phyloP scores from a whole-genome alignment of 2,113 vertebrate genomes.

The Dromaius novaehollandiae region DNA sequence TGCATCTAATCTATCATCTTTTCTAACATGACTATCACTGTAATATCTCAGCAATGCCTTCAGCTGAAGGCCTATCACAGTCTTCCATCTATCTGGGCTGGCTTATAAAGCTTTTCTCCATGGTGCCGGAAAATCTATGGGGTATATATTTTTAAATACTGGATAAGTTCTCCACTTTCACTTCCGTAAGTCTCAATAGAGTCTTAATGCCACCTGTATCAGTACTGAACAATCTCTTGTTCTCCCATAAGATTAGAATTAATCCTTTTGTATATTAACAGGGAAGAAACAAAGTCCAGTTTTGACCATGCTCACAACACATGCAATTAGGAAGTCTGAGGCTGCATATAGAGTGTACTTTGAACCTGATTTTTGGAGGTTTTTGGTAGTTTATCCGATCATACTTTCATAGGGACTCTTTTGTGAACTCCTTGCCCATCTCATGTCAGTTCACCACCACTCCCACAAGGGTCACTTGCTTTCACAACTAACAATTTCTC shows the following conservation, averaged over 20 bases:
- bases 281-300: constrained; percentile 14
- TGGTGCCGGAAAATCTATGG: constrained; percentile 18
- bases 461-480: not conserved
- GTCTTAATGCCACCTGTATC: constrained; percentile 9
- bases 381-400: not conserved
- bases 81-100: constrained; percentile 30
- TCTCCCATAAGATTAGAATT: constrained; percentile 8
- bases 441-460: not conserved
- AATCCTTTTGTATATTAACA: constrained; percentile 23
- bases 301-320: not conserved
- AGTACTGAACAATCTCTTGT: constrained; percentile 7
- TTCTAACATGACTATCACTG: constrained; percentile 64
- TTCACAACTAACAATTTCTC: not conserved
- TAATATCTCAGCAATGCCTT: constrained; percentile 54
- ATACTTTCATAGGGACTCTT: not conserved
- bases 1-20: constrained; percentile 61
- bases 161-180: constrained; percentile 8
- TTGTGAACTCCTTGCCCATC: not conserved
- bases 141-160: constrained; percentile 4
- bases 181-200: not conserved
- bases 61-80: constrained; percentile 55
- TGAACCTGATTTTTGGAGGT: not conserved
- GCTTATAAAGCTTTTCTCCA: constrained; percentile 32
- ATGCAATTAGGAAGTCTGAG: not conserved
- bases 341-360: not conserved